Base-by-base conservation (phyloP, 2,888 invertebrate species). In the Thereva nobilitata region DNA sequence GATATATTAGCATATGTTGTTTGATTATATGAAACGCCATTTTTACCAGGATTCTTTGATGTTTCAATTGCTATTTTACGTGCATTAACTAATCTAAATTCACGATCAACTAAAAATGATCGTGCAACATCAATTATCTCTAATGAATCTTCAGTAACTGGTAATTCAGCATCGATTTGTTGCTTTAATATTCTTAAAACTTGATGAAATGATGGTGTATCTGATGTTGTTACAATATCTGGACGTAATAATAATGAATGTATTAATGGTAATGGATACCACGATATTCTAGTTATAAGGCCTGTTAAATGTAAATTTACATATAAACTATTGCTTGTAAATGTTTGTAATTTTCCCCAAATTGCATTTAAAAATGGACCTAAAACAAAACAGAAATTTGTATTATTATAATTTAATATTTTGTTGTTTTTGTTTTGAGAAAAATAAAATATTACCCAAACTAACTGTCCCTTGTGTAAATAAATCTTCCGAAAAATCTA, bases 161-260 rank as follows among this genome's bases (percentile, higher is more conserved):
- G 84, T 71, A 92, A 84, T 75, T 89, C 85, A 69, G 90, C 89
- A 78, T 97, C 97, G 56, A 96, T 87, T 80, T 92, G 91, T 72
- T 93, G 92, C 75, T 93, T 93, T 54, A 96, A 82, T 54, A 89
- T 87, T 68, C 89, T 88, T 73, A 93, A 82, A 70, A 92, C 95
- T 87, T 95, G 95, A 80, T 91, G 91, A 71, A 97, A 84, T 4
- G 94, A 95, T 77, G 93, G 92, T 77, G 96, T 91, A 76, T 92
- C 92, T 1, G 95, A 95, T 78, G 95, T 94, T 76, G 95, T 87
- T 72, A 92, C 89, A 73, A 89, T 86, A 78, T 89, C 89, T 69
- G 93, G 90, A 75, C 94, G 93, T 70, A 98, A 85, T 53, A 98
- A 84, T 77, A 96, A 88, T 3, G 95, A 91, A 71, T 93, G 87